Conservation (phyloP, 2,113 vertebrate genomes). For the Calonectris borealis region DNA sequence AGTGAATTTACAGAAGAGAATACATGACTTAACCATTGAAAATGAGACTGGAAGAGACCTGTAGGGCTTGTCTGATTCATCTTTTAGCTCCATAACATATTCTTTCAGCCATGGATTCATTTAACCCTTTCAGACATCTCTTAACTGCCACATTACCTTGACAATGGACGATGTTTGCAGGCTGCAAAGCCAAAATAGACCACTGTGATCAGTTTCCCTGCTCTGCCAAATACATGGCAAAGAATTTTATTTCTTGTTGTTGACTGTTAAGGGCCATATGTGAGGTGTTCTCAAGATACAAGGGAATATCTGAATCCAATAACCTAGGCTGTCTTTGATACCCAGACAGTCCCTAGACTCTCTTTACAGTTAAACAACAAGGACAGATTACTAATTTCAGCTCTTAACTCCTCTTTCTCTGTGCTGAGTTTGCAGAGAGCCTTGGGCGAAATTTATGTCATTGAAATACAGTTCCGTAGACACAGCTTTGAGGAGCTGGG, state of each 20-base stretch:
- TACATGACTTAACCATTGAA: neutral
- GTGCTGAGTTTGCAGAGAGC: neutral
- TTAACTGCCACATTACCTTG: neutral
- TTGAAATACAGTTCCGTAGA: neutral
- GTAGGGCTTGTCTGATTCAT: neutral
- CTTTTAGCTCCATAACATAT: neutral
- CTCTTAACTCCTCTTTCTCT: neutral
- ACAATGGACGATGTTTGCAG: neutral
- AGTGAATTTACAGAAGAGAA: neutral
- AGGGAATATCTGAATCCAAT: neutral
- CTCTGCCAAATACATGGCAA: neutral
- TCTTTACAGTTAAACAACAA: neutral
- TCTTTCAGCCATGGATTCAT: neutral
- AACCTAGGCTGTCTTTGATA: neutral
- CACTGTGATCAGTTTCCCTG: neutral
- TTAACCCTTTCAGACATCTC: neutral
- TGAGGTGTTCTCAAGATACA: neutral
- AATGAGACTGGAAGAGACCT: neutral
- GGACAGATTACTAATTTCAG: neutral
- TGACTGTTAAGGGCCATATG: neutral
- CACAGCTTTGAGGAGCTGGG: neutral
- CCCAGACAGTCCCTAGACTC: neutral
- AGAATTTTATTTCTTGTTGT: neutral
- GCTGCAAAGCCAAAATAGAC: neutral
- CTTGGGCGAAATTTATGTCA: neutral